Percentiles rank a stretch among this genome's conserved stretches.
These are phyloP conservation scores for Agrilus biguttatus DNA, from an alignment of 2,888 invertebrate species.

Conservation along the genomic window DNA sequence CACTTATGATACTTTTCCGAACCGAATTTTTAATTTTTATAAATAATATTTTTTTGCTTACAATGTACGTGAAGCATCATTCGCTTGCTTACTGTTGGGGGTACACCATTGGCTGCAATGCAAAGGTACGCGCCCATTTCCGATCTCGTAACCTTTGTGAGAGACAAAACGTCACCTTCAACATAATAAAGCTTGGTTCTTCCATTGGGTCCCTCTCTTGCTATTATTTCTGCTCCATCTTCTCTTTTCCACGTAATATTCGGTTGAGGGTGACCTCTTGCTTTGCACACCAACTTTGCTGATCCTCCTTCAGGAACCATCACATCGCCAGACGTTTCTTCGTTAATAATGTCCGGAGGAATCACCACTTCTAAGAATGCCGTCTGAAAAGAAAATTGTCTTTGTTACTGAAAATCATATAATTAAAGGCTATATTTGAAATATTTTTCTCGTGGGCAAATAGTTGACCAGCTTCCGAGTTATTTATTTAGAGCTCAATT, in stretches of 20 bases:
- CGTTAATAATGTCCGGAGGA: slow-evolving; percentile 78
- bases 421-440: no score
- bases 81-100: slow-evolving; percentile 78
- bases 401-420: no score
- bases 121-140: slow-evolving; percentile 84
- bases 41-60: slow-evolving; percentile 40
- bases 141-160: slow-evolving; percentile 75
- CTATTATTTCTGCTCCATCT: slow-evolving; percentile 70
- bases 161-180: slow-evolving; percentile 65
- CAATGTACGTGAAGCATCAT: slow-evolving; percentile 86
- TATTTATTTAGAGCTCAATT: no score
- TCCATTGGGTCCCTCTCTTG: slow-evolving; percentile 54
- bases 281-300: slow-evolving; percentile 74
- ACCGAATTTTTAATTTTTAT: no score
- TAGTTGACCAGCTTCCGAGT: no score
- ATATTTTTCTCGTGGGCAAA: no score
- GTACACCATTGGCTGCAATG: slow-evolving; percentile 78
- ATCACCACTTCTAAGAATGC: slow-evolving; percentile 84
- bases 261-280: slow-evolving; percentile 71
- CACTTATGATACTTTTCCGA: no score
- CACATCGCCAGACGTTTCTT: slow-evolving; percentile 84
- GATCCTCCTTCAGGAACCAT: slow-evolving; percentile 90
- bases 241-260: slow-evolving; percentile 77
- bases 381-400: slow-evolving; percentile 36
- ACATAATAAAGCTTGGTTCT: slow-evolving; percentile 61